Base-by-base conservation (phyloP, 2,888 invertebrate genomes). In the Zootermopsis nevadensis region DNA sequence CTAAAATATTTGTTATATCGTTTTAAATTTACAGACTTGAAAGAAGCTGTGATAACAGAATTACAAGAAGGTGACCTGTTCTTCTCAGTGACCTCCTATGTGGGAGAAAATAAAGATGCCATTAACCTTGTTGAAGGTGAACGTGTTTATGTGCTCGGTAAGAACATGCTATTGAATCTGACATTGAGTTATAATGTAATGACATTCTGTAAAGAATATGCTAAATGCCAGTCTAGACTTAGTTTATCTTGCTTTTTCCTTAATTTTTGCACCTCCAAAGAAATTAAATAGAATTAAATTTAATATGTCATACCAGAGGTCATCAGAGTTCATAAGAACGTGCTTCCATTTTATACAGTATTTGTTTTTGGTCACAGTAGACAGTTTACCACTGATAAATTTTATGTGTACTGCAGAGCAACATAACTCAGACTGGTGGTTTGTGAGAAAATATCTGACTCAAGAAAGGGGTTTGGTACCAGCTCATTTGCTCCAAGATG, bases 381-480 rank as follows among this genome's bases (percentile, higher is more conserved):
- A 60, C 27, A 60, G 27, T 60, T 10, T 60, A 19, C 60, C n/a
- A n/a, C 60, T 60, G 60, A 60, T 42, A 38, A 38, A 38, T 38
- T 38, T 15, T 33, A 15, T 33, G 31, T 33, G 22, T 22, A 15
- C 31, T 69, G 77, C 89, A 92, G 95, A 96, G 90, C 95, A 94
- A 81, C 94, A 95, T 80, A 96, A 96, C 89, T 93, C 94, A 81
- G 97, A 97, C 88, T 97, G 97, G 97, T 98, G 97, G 97, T 96
- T 95, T 88, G 96, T 98, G 0, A 94, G 94, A 87, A 98, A 98
- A 89, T 94, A 96, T 89, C 91, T 97, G 38, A 97, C 97, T 0
- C 95, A 96, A 88, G 97, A 98, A 90, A 96, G 95, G 87, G 98
- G 98, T 84, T 97, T 96, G 95, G 97, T 97, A n/a, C 97, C 97